phyloP scores from a whole-genome alignment of 2,113 vertebrate genomes.

The Beaufortia kweichowensis region DNA sequence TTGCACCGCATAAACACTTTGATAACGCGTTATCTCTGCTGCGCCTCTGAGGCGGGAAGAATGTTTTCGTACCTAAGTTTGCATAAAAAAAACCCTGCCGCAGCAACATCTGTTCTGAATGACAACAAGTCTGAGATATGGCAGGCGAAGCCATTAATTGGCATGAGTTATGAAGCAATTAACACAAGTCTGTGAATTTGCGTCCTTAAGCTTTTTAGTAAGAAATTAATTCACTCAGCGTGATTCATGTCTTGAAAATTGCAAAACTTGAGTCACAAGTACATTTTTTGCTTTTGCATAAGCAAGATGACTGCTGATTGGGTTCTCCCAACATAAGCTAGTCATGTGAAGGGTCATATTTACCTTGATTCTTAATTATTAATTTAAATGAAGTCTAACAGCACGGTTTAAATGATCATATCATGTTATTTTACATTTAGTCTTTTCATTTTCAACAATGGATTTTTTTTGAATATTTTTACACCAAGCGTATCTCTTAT shows the following conservation, averaged over 20 bases:
- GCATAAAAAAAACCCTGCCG: not conserved
- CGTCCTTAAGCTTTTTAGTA: constrained; percentile 28
- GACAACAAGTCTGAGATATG: constrained; percentile 24
- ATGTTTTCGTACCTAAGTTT: constrained; percentile 23
- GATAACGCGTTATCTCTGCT: constrained; percentile 19
- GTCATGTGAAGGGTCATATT: not conserved
- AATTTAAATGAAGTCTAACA: not conserved
- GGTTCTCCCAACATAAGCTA: not conserved
- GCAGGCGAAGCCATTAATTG: constrained; percentile 35
- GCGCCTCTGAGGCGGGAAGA: constrained; percentile 16
- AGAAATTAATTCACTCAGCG: not conserved
- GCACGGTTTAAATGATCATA: not conserved
- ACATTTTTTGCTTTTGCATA: not conserved
- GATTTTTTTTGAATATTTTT: not conserved
- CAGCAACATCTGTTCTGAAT: constrained; percentile 42
- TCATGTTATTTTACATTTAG: not conserved
- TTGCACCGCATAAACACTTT: constrained; percentile 38
- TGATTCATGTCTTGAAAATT: constrained; percentile 30
- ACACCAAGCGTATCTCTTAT: not conserved
- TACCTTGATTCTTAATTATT: not conserved
- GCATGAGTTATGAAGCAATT: constrained; percentile 34
- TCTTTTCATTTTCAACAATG: not conserved
- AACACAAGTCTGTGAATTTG: constrained; percentile 16
- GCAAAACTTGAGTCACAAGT: not conserved
- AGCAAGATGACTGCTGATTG: not conserved